Base-by-base conservation (phyloP, 2,113 vertebrate species). In the Chiloscyllium plagiosum region DNA sequence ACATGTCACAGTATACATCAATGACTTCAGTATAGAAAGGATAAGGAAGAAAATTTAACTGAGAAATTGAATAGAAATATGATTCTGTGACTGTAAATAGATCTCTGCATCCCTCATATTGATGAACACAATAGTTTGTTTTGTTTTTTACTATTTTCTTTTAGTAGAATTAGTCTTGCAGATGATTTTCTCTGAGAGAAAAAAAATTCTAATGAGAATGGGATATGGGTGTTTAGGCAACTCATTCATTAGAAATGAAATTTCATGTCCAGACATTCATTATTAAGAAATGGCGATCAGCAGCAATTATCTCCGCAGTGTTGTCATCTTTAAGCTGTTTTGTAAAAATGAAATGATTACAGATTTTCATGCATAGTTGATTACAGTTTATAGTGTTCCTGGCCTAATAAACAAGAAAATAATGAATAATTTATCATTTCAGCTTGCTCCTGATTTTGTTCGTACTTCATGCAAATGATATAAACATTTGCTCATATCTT, bases 371-470 rank as follows among this genome's bases (percentile, higher is more conserved):
- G 94, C 69, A 72, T 29, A 95, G 68, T 52, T 95, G 94, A 95
- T 95, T 95, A 72, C 69, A 61, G 94, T 76, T 95, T 72, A 95
- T 50, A 26, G 68, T 95, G 47, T 95, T 95, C 42, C 68, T 52
- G 47, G 68, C 69, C 68, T 95, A 95, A 95, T 95, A 95, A 95
- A 95, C 94, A 95, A 95, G 94, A 95, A 95, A 95, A 95, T 72
- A 72, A 95, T 95, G 94, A 95, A 95, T 95, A 95, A 95, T 95
- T 95, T 72, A 95, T 95, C 42, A 95, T 52, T 42, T 17, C 12
- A 42, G 47, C 42, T 72, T 72, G 68, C 94, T 70, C 69, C 42
- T 95, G 94, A 95, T 52, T 72, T 72, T 50, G 37, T 95, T 95
- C 94, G 33, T 95, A 52, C 69, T 76, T 95, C 94, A 72, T 95